Evolutionary conservation across 1,140 invertebrate genomes (phyloP).

Genomic region (Bombus haemorrhoidalis): DNA sequence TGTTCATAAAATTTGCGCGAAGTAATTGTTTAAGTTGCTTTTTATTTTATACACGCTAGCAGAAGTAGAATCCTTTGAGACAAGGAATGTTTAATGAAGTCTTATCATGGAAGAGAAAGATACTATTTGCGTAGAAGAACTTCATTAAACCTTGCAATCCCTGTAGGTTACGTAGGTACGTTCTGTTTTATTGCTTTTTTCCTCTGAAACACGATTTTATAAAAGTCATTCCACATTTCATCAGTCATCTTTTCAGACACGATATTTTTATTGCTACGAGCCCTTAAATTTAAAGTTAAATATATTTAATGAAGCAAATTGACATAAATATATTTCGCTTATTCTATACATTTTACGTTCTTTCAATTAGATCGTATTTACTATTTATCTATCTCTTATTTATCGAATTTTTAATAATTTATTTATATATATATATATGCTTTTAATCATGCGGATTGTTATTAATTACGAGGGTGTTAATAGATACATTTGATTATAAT

Average conservation of each 20-base stretch:
- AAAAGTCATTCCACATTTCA: background rate
- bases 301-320: too few relatives aligned
- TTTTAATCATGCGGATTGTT: background rate
- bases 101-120: background rate
- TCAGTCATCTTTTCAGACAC: background rate
- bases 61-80: conserved; percentile 2
- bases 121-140: conserved; percentile 38
- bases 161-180: background rate
- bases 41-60: background rate
- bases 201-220: conserved; percentile 7
- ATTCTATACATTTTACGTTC: background rate
- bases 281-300: background rate
- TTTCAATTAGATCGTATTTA: background rate
- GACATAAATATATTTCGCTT: too few relatives aligned
- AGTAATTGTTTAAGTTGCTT: background rate
- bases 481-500: too few relatives aligned
- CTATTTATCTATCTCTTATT: too few relatives aligned
- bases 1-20: too few relatives aligned
- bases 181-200: conserved; percentile 6
- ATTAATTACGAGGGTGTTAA: background rate
- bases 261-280: background rate
- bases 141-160: conserved; percentile 34
- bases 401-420: too few relatives aligned
- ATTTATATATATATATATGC: too few relatives aligned
- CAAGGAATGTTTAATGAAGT: conserved; percentile 18